These are phyloP conservation scores for Coluber constrictor DNA, from an alignment of 2,797 vertebrate genomes.

Conservation along the genomic window DNA sequence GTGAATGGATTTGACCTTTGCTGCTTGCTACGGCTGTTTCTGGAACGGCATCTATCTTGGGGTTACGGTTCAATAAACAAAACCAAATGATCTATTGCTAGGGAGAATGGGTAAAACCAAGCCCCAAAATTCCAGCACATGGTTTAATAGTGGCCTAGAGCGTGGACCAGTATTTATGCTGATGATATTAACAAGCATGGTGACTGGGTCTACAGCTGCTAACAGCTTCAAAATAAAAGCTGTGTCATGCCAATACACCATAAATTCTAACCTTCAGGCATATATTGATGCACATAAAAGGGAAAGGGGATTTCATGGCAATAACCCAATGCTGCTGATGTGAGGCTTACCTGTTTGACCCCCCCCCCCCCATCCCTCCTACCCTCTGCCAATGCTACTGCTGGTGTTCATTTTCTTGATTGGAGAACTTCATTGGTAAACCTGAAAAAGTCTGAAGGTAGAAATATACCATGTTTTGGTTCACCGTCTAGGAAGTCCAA, in stretches of 20 bases:
- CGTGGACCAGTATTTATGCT: too few relatives aligned
- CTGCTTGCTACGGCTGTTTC: background rate
- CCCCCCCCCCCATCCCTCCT: background rate
- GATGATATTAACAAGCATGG: background rate
- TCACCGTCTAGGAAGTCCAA: background rate
- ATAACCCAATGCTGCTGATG: background rate
- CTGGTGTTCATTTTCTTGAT: background rate
- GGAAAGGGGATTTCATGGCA: background rate
- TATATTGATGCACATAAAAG: background rate
- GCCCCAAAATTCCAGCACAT: background rate
- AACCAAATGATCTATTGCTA: background rate
- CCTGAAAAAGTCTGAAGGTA: background rate
- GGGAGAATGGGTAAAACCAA: background rate
- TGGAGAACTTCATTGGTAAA: background rate
- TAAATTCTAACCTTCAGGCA: background rate
- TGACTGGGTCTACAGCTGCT: background rate
- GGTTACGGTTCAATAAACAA: background rate
- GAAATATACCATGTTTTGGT: background rate
- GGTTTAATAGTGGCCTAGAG: background rate
- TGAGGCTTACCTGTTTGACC: background rate
- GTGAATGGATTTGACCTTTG: background rate
- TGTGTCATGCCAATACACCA: background rate
- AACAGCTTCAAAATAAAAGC: background rate
- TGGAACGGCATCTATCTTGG: background rate
- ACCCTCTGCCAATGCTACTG: background rate